Conservation (phyloP, 2,888 invertebrate species). For the Dryococelus australis region DNA sequence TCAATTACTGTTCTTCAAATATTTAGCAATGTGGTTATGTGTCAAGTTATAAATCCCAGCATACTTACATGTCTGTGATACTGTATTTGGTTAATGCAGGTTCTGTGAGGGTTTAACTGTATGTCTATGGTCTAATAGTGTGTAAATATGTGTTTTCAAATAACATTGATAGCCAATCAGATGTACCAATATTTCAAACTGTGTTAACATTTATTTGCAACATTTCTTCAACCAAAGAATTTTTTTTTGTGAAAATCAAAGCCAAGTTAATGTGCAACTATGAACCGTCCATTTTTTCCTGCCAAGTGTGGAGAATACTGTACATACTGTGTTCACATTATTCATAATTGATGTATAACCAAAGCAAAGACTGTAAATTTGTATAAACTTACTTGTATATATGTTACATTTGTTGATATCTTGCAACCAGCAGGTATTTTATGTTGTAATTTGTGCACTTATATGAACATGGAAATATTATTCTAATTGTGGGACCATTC, state of each 20-base stretch:
- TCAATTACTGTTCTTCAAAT: too few relatives aligned
- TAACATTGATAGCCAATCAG: background rate
- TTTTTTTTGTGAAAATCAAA: background rate
- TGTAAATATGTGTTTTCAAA: background rate
- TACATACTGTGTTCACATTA: background rate
- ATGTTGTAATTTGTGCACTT: background rate
- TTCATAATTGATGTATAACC: background rate
- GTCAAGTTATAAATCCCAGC: too few relatives aligned
- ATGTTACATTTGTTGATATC: background rate
- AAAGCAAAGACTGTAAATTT: constrained; percentile 8
- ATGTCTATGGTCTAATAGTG: background rate
- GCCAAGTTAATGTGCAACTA: background rate
- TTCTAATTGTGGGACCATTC: background rate
- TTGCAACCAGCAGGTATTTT: background rate
- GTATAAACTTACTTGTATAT: background rate
- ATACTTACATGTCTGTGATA: too few relatives aligned
- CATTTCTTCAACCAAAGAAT: constrained; percentile 10
- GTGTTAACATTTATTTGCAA: background rate
- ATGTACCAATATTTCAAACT: background rate
- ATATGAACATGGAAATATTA: background rate
- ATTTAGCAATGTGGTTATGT: too few relatives aligned
- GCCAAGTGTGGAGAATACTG: background rate
- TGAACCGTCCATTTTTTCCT: background rate
- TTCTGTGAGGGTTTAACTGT: background rate
- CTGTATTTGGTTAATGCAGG: background rate